These are phyloP conservation scores for Alouatta palliata DNA, from an alignment of 2,113 vertebrate genomes.

Conservation along the genomic window DNA sequence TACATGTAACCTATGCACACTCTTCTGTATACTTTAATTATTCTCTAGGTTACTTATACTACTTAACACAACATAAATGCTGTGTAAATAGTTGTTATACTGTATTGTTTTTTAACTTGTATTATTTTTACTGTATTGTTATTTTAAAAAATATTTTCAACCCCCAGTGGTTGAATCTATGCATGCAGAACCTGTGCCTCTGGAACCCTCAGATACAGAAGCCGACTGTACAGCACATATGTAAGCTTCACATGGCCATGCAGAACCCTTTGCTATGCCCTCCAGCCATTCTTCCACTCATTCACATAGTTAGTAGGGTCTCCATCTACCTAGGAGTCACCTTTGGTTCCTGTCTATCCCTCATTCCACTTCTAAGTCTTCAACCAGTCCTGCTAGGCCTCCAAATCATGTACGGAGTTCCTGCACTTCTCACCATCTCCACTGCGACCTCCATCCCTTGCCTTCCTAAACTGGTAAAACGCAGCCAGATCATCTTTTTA, in stretches of 20 bases:
- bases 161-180: neutral
- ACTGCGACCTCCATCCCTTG: neutral
- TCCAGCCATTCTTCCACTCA: rapidly evolving
- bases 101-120: neutral
- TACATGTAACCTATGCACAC: neutral
- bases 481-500: neutral
- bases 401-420: rapidly evolving
- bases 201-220: neutral
- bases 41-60: neutral
- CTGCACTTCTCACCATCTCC: neutral
- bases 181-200: no score
- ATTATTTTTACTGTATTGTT: neutral
- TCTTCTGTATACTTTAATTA: neutral
- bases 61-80: neutral
- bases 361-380: neutral
- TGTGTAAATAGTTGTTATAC: neutral
- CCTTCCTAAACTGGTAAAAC: neutral
- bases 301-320: rapidly evolving
- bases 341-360: neutral
- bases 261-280: neutral
- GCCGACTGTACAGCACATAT: neutral
- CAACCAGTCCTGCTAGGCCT: neutral
- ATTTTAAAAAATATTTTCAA: neutral
- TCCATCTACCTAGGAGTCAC: neutral
- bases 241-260: neutral